Base-by-base conservation (phyloP, 1,140 invertebrate genomes). In the Tribolium castaneum region DNA sequence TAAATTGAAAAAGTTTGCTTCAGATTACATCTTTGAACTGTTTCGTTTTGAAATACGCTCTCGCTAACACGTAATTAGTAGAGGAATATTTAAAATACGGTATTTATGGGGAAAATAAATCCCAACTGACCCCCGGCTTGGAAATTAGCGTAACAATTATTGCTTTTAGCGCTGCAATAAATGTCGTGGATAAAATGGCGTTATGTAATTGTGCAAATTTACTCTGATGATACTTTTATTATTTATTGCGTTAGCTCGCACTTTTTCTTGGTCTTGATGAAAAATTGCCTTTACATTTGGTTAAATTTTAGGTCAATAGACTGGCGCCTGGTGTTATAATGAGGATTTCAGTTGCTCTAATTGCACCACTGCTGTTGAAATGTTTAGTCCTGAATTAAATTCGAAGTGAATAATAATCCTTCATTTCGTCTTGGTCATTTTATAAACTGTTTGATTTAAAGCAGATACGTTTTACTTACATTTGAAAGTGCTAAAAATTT, bases 241-340 rank as follows among this genome's bases (percentile, higher is more conserved):
- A 45, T 45, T 59, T 52, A 52, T 52, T 7, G 7, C 3, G 12
- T n/a, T 52, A 52, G 6, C 10, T 12, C 12, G 3, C 3, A 52
- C 3, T 7, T 19, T 19, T 52, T 52, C 12, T 16, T 52, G 22
- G 30, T 25, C n/a, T 25, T 25, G 6, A 22, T 25, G 54, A 35
- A 39, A 66, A 66, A 66, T 30, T 66, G n/a, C 6, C 34, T 34
- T 66, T 34, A 14, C 45, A 39, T 66, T 62, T 66, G 25, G n/a
- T 66, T 35, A 35, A 66, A 34, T 66, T 66, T 66, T 66, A 35
- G 59, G 59, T 66, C 59, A 66, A n/a, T 59, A 35, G 59, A 35
- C 30, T 66, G 59, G 30, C 30, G 59, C 59, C 59, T 59, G 59
- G 13, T 66, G 30, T 66, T 35, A 35, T 66, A 66, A 66, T 66